These are phyloP conservation scores for Linnaemya vulpina DNA, from an alignment of 2,888 invertebrate species.

Conservation along the genomic window DNA sequence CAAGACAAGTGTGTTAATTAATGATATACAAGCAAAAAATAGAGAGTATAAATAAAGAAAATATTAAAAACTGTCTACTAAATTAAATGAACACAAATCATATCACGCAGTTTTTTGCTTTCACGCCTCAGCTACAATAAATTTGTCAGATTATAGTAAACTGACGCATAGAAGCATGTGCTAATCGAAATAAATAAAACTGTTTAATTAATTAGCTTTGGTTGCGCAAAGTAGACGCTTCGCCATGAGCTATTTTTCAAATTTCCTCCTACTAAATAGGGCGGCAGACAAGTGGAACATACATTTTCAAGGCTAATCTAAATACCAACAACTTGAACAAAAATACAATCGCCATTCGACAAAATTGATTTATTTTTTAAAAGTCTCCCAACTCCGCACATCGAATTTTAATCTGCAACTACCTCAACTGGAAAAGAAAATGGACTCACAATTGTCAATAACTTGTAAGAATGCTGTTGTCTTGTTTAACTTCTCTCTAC, in stretches of 20 bases:
- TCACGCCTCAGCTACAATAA: not conserved
- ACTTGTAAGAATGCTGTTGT: too few relatives aligned
- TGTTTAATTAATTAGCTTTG: conserved; percentile 8
- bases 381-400: too few relatives aligned
- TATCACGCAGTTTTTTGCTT: not conserved
- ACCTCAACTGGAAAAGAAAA: too few relatives aligned
- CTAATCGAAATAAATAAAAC: not conserved
- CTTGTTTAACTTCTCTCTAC: too few relatives aligned
- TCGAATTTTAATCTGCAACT: too few relatives aligned
- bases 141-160: not conserved
- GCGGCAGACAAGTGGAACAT: not conserved
- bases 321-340: too few relatives aligned
- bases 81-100: conserved; percentile 9
- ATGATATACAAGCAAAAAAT: not conserved
- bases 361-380: too few relatives aligned
- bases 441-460: too few relatives aligned
- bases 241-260: not conserved
- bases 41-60: not conserved
- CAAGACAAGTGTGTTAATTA: not conserved
- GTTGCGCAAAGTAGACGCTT: not conserved
- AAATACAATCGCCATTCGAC: too few relatives aligned
- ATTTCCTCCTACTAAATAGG: not conserved
- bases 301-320: too few relatives aligned
- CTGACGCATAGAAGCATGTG: not conserved
- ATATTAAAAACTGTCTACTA: conserved; percentile 9